A percentile compares a stretch with the other conserved stretches of the same genome.
These are phyloP conservation scores for Phaetusa simplex DNA, from an alignment of 2,113 vertebrate species.

Conservation along the genomic window DNA sequence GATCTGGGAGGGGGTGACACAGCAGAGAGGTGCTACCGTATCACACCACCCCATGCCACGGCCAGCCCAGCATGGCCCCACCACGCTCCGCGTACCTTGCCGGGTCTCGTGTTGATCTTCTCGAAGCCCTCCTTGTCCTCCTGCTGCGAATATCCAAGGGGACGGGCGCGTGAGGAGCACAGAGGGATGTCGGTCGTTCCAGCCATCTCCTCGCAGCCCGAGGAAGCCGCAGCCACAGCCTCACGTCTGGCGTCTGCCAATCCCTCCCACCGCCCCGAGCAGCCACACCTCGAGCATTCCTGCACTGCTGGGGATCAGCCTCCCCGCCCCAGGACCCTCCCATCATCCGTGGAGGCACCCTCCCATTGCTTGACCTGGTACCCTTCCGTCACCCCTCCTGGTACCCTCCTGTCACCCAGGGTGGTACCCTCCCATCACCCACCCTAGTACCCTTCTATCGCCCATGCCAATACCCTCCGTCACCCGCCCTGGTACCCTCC, in stretches of 20 bases:
- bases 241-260: not conserved
- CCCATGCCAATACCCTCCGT: not conserved
- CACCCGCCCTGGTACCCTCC: no score
- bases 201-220: not conserved
- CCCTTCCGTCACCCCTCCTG: not conserved
- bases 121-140: slow-evolving; percentile 80
- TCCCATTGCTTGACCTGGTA: not conserved
- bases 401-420: no score
- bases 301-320: not conserved
- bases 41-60: rapidly evolving
- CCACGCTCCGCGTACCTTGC: slow-evolving; percentile 81
- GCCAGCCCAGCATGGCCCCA: rapidly evolving
- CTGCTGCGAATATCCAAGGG: not conserved
- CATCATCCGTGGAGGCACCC: not conserved
- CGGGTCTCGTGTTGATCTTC: slow-evolving; percentile 89
- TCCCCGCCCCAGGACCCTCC: not conserved
- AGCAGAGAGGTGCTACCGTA: not conserved
- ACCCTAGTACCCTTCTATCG: not conserved
- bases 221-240: not conserved
- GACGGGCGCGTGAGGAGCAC: rapidly evolving
- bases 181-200: not conserved
- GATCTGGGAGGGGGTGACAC: slow-evolving; percentile 73
- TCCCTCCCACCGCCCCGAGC: slow-evolving; percentile 29
- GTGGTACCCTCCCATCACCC: not conserved
- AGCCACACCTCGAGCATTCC: slow-evolving; percentile 38